These are phyloP conservation scores for Idaea dimidiata DNA, from an alignment of 2,888 invertebrate species.

Conservation along the genomic window DNA sequence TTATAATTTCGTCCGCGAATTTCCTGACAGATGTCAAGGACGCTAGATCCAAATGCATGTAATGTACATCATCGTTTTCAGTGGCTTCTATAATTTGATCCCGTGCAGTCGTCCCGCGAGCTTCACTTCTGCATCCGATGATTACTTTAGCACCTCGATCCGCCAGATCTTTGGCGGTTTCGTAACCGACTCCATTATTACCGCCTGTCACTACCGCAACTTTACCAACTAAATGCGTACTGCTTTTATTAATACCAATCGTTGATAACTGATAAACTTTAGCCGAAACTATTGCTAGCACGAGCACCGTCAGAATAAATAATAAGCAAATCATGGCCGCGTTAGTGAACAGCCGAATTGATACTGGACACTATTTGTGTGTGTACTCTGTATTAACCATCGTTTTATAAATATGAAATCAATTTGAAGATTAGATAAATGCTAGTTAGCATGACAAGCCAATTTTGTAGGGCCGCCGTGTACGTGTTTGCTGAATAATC, in stretches of 20 bases:
- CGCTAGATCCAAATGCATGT: slow-evolving; percentile 69
- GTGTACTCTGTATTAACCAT: no score
- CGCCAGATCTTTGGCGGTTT: slow-evolving; percentile 86
- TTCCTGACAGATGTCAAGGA: slow-evolving; percentile 78
- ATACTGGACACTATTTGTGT: neutral
- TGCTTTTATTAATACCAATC: slow-evolving; percentile 47
- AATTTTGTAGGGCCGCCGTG: no score
- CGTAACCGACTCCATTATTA: slow-evolving; percentile 89
- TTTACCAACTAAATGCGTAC: slow-evolving; percentile 85
- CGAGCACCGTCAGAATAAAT: neutral
- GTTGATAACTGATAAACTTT: neutral
- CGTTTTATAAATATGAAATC: no score
- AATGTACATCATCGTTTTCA: slow-evolving; percentile 54
- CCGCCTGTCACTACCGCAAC: slow-evolving; percentile 92
- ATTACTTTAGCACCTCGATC: slow-evolving; percentile 88
- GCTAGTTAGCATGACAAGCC: no score
- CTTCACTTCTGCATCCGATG: slow-evolving; percentile 88
- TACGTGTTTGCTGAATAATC: no score
- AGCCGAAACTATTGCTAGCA: neutral
- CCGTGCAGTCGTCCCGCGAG: slow-evolving; percentile 81
- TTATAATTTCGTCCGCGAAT: slow-evolving; percentile 81
- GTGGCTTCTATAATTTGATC: slow-evolving; percentile 45
- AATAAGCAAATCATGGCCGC: neutral
- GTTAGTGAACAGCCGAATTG: neutral
- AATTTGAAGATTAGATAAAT: no score